phyloP scores from a whole-genome alignment of 1,140 invertebrate genomes.

The Anthonomus grandis region DNA sequence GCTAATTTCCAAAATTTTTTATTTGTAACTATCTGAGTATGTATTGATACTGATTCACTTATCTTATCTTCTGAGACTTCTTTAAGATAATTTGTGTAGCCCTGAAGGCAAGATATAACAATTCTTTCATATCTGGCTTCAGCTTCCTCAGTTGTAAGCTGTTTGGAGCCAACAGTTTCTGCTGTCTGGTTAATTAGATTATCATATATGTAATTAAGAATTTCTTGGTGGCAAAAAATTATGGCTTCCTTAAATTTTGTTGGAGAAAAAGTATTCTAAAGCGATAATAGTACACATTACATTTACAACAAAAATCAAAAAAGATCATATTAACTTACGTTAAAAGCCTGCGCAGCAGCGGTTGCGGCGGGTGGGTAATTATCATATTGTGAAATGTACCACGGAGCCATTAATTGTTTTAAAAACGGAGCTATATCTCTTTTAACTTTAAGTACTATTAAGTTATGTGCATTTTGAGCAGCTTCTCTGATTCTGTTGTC shows the following conservation, averaged over 20 bases:
- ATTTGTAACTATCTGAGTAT: conserved; percentile 57
- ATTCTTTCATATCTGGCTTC: conserved; percentile 70
- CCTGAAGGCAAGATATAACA: conserved; percentile 64
- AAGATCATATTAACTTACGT: conserved; percentile 51
- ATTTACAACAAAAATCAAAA: not conserved
- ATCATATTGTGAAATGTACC: conserved; percentile 79
- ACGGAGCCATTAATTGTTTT: conserved; percentile 69
- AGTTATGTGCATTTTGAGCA: conserved; percentile 64
- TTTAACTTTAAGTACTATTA: conserved; percentile 65
- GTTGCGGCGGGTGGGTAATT: conserved; percentile 74
- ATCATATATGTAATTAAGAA: conserved; percentile 67
- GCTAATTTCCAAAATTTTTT: conserved; percentile 72
- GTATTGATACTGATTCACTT: conserved; percentile 51
- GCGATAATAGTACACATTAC: not conserved
- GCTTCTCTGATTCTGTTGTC: conserved; percentile 78
- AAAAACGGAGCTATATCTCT: conserved; percentile 74
- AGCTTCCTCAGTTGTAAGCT: conserved; percentile 59
- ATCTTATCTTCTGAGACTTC: conserved; percentile 53
- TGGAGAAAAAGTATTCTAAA: conserved; percentile 64
- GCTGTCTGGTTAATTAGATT: conserved; percentile 68
- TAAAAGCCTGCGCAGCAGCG: conserved; percentile 67
- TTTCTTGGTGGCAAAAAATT: conserved; percentile 72
- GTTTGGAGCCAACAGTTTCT: conserved; percentile 58
- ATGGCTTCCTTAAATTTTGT: conserved; percentile 70
- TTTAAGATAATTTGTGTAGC: conserved; percentile 61